Conservation (phyloP, 2,113 vertebrate genomes). For the Tretioscincus oriximinensis region DNA sequence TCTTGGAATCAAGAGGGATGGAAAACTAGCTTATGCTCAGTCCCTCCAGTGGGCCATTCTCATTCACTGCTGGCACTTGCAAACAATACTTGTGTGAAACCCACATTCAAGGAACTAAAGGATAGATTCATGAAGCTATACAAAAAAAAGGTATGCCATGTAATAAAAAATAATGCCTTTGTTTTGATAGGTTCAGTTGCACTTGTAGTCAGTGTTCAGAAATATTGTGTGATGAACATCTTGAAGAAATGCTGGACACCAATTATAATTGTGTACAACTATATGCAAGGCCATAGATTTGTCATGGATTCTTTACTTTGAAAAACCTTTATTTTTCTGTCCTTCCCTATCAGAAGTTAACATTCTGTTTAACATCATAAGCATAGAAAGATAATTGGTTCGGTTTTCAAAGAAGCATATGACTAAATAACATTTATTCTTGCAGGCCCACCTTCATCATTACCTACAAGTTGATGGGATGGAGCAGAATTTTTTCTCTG, state of each 20-base stretch:
- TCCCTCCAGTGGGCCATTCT: constrained; percentile 89
- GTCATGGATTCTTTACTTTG: neutral
- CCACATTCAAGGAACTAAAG: constrained; percentile 84
- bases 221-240: neutral
- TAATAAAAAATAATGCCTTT: neutral
- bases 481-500: constrained; percentile 86
- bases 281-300: neutral
- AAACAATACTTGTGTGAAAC: constrained; percentile 92
- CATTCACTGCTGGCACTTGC: constrained; percentile 90
- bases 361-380: neutral
- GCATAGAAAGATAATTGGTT: neutral
- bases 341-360: neutral
- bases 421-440: constrained; percentile 4
- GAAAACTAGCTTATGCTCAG: constrained; percentile 93
- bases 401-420: neutral
- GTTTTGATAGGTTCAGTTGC: neutral
- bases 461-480: constrained; percentile 90
- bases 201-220: neutral
- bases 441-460: constrained; percentile 94
- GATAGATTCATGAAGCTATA: constrained; percentile 88
- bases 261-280: neutral
- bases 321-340: neutral
- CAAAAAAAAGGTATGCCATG: constrained; percentile 85
- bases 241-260: neutral
- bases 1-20: constrained; percentile 98